Percentiles rank a stretch among this genome's conserved stretches.
phyloP scores from a whole-genome alignment of 2,888 invertebrate genomes.

The Cheilosia vernalis region DNA sequence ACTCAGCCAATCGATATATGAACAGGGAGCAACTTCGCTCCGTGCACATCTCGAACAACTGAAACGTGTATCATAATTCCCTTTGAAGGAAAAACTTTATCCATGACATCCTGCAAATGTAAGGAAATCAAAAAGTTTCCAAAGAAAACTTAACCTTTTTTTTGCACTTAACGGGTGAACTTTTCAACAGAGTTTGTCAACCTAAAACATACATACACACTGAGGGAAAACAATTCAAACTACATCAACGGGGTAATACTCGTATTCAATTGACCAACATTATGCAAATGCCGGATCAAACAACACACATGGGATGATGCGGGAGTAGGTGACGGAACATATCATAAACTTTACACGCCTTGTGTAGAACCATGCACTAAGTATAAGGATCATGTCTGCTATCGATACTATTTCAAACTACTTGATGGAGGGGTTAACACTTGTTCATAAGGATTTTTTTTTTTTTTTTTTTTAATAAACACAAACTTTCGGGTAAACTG shows the following conservation, averaged over 20 bases:
- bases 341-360: constrained; percentile 18
- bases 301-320: background rate
- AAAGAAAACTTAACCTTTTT: background rate
- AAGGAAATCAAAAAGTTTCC: constrained; percentile 5
- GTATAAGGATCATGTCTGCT: constrained; percentile 42
- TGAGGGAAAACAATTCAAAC: background rate
- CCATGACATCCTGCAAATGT: constrained; percentile 1
- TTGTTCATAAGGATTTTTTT: background rate
- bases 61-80: constrained; percentile 19
- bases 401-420: constrained; percentile 38
- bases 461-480: background rate
- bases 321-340: background rate
- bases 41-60: background rate
- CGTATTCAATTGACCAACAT: constrained; percentile 37
- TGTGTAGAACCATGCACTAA: constrained; percentile 14
- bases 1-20: background rate
- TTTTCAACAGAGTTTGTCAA: background rate
- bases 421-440: constrained; percentile 5
- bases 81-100: constrained; percentile 9
- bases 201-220: constrained; percentile 3
- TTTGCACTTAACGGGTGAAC: background rate
- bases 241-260: constrained; percentile 33
- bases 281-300: constrained; percentile 10
- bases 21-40: background rate
- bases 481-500: constrained; percentile 48